These are phyloP conservation scores for Cyclargus thomasi DNA, from an alignment of 1,140 invertebrate genomes.

Conservation along the genomic window DNA sequence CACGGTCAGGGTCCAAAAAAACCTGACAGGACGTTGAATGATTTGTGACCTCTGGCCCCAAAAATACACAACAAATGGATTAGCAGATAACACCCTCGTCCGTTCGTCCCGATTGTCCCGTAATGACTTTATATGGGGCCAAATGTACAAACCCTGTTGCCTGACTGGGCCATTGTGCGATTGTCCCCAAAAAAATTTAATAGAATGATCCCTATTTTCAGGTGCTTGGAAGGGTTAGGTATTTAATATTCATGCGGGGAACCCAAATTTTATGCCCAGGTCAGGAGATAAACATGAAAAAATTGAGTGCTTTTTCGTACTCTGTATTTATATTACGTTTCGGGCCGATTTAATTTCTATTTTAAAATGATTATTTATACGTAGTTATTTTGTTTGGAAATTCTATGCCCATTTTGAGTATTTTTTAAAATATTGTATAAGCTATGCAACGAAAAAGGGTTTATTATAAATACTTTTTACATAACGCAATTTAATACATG, in stretches of 20 bases:
- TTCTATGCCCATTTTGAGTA: no score
- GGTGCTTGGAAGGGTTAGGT: conserved; percentile 18
- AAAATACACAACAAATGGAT: conserved; percentile 29
- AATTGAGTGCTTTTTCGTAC: conserved; percentile 13
- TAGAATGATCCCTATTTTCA: conserved; percentile 26
- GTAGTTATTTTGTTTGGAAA: no score
- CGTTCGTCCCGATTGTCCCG: conserved; percentile 35
- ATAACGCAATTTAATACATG: no score
- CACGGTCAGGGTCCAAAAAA: conserved; percentile 4
- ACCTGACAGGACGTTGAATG: conserved; percentile 7
- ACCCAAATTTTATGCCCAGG: conserved; percentile 16
- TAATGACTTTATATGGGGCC: conserved; percentile 42
- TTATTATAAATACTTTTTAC: no score
- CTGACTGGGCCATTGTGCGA: conserved; percentile 3
- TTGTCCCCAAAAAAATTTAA: conserved; percentile 23
- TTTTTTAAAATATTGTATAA: no score
- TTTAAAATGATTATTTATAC: background rate
- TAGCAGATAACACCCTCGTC: conserved; percentile 39
- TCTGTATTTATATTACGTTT: conserved; percentile 28
- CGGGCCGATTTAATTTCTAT: background rate
- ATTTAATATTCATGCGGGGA: conserved; percentile 33
- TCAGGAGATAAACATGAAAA: conserved; percentile 30
- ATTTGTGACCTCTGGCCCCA: background rate
- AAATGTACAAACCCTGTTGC: conserved; percentile 53
- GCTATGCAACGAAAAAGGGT: no score